Base-by-base conservation (phyloP, 2,797 vertebrate genomes). In the Siniperca scherzeri region DNA sequence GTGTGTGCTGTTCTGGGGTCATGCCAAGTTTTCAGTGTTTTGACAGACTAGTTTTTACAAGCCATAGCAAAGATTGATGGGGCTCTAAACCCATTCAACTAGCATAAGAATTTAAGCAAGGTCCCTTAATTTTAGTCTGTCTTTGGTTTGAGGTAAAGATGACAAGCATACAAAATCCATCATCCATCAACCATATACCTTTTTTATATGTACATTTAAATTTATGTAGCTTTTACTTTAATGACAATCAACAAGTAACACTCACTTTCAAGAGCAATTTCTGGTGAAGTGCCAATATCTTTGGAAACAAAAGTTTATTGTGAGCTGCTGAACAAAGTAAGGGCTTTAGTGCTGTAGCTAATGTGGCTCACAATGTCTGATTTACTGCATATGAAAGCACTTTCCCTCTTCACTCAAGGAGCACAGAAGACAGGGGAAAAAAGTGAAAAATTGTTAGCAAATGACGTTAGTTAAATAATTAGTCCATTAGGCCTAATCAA, bases 401-500 rank as follows among this genome's bases (percentile, higher is more conserved):
- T 92, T 91, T 86, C 87, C 88, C 89, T 74, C 56, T 77, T 90
- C 67, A 48, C 92, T 93, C 22, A 21, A 72, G 21, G 19, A 81
- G 44, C 48, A 33, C 52, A 61, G 68, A 69, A 44, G 60, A 68
- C 6, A 19, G 7, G 22, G 78, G 16, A 55, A 57, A 78, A 71
- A 46, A 73, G 38, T 64, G 82, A 90, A 91, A 94, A 91, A 92
- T 88, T 90, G 93, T 81, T 88, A 87, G 93, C 91, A 87, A 92
- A 94, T 91, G 88, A 92, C 59, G 61, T 96, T 95, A 95, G 94
- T 93, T 94, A 93, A 94, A 95, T 94, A 97, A 96, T 95, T 93
- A 95, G 93, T 95, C 95, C 94, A 96, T 97, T 96, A 96, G 95
- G 89, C 92, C 94, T 93, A 95, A 97, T 97, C 96, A 96, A 96